Percentiles rank a stretch among this genome's conserved stretches.
These are phyloP conservation scores for Phalloptychus januarius DNA, from an alignment of 2,797 vertebrate genomes.

Conservation along the genomic window DNA sequence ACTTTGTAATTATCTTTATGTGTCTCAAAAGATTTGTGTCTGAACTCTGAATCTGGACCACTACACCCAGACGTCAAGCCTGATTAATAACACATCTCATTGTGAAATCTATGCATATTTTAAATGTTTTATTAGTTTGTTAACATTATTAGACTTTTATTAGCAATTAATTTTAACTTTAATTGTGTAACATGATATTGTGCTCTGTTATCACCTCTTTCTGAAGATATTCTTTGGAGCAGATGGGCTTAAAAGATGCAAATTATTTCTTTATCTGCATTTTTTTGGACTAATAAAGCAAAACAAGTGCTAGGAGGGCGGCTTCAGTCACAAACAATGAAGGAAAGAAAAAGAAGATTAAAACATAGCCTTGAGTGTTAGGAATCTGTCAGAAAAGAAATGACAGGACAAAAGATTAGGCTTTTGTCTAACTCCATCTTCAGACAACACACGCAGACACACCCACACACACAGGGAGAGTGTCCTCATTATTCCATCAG, in stretches of 20 bases:
- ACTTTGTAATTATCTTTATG: background rate
- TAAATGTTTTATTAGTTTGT: background rate
- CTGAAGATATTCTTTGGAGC: slow-evolving; percentile 13
- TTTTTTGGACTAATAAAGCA: slow-evolving; percentile 44
- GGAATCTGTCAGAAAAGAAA: slow-evolving; percentile 2
- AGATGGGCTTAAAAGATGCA: slow-evolving; percentile 31
- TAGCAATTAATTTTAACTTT: background rate
- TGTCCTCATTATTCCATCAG: slow-evolving; percentile 60
- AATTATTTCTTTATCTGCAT: slow-evolving; percentile 59
- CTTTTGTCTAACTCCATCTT: slow-evolving; percentile 57
- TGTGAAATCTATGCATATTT: background rate
- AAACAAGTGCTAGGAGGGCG: slow-evolving; percentile 49
- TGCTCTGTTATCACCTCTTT: slow-evolving; percentile 1
- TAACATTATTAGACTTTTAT: background rate
- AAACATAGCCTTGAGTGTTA: slow-evolving; percentile 62
- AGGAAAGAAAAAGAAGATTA: slow-evolving; percentile 61
- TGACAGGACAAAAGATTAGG: slow-evolving; percentile 58
- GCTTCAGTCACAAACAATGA: slow-evolving; percentile 47
- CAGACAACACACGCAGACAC: background rate
- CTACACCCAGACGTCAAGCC: background rate
- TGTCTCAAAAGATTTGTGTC: background rate
- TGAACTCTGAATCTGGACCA: too few relatives aligned
- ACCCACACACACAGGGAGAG: slow-evolving; percentile 15
- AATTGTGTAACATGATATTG: background rate
- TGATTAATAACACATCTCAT: background rate